Evolutionary conservation across 2,797 vertebrate species (phyloP), one percentile per base, ranked within the genome.

Genomic region (Tenualosa ilisha): DNA sequence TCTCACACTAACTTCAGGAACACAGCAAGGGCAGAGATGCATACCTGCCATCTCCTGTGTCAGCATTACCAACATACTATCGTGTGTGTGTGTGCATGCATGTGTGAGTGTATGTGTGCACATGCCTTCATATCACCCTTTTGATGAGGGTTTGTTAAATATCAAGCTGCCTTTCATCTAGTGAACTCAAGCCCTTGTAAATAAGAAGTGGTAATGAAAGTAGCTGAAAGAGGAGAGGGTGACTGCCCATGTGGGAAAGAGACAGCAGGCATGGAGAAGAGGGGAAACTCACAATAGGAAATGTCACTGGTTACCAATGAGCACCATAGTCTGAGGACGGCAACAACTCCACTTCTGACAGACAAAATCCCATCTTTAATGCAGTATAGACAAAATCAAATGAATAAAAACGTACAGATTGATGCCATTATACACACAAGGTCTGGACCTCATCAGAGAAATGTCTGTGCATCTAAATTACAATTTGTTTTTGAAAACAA

Each of bases 351-450:
- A 24, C n/a, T n/a, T 63, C n/a, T 12, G 11, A 63, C 59, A 63
- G 59, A 63, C 59, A 63, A 24, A 63, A 63, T 63, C 22, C 22
- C 7, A 63, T 24, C 59, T 63, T 63, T 63, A 63, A 63, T 63
- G 22, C 59, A 63, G 59, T 24, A 24, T 17, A 75, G 68, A 20
- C 68, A 20, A 46, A 40, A 79, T 6, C 31, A 75, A 46, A 79
- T 43, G 22, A 43, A 46, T 56, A 56, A 43, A 79, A 79, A 43
- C 72, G 2, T 79, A 43, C 15, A 46, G 72, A 46, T 43, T 79
- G 43, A 40, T 46, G 72, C 72, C 72, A 79, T 79, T 79, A 79
- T 79, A 20, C 72, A 79, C 72, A 79, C 72, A 79, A 79, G 72
- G 72, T 43, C 72, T 79, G 17, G 17, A 2, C 68, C 68, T 75